These are phyloP conservation scores for Thymelicus lineola DNA, from an alignment of 2,888 invertebrate species.

Conservation along the genomic window DNA sequence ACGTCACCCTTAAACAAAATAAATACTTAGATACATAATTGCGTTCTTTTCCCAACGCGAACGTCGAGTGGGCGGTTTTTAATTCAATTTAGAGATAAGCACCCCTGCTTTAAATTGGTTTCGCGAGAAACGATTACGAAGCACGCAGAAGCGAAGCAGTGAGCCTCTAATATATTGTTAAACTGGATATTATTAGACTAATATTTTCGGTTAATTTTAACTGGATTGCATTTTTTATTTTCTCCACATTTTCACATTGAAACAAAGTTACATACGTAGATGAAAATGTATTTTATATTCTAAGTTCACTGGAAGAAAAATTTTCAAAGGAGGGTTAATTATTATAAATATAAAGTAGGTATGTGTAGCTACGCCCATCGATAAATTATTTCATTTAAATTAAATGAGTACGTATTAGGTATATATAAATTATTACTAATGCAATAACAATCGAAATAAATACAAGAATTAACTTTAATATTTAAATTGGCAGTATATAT, in stretches of 20 bases:
- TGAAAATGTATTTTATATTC: background rate
- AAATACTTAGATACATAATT: conserved; percentile 8
- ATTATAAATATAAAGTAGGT: too few species aligned
- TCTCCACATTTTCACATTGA: background rate
- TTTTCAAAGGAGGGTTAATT: background rate
- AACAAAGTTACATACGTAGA: background rate
- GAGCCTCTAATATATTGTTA: conserved; percentile 35
- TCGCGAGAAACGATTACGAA: conserved; percentile 32
- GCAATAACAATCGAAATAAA: too few species aligned
- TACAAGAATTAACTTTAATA: too few species aligned
- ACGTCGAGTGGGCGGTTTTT: conserved; percentile 21
- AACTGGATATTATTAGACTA: conserved; percentile 26
- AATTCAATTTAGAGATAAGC: conserved; percentile 35
- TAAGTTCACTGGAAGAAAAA: background rate
- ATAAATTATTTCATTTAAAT: too few species aligned
- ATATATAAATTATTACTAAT: too few species aligned
- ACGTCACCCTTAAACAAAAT: background rate
- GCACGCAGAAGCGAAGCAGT: conserved; percentile 21
- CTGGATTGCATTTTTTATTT: conserved; percentile 15
- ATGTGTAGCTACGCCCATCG: too few species aligned
- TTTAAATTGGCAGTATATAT: too few species aligned
- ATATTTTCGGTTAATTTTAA: conserved; percentile 25
- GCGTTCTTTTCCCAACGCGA: background rate
- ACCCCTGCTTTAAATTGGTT: conserved; percentile 34
- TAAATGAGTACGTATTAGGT: too few species aligned